Evolutionary conservation across 2,888 invertebrate genomes (phyloP), one percentile per base, ranked within the genome.

Genomic region (Elgonia sp.): DNA sequence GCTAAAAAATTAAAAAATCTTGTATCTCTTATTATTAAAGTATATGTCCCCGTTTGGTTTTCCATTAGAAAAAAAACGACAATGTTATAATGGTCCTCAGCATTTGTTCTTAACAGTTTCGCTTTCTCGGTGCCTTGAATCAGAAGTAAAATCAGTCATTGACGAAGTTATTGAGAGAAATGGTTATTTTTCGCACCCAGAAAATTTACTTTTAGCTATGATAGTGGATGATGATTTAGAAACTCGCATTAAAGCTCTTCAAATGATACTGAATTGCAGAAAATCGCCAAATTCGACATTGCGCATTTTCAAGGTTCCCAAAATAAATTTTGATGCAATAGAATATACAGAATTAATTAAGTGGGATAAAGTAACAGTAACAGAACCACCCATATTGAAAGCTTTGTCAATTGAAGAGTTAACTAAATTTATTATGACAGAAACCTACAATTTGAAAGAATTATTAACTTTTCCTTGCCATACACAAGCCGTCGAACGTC

Each of bases 111-210:
- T 72, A 18, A 67, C 72, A 14, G 14, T 80, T 46, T 75, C 62
- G 0, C 62, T 70, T 29, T 82, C 82, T n/a, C n/a, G 76, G 18
- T 37, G 5, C 39, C 69, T 84, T 62, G 55, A 70, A 6, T 8
- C 62, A 37, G 40, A 60, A 18, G 55, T 79, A 0, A 90, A 90
- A 81, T 87, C 90, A 70, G 63, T 79, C 0, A 46, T 84, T 40
- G 55, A 69, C 53, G 69, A 84, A 39, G 86, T 83, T 20, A 88
- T 88, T n/a, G 53, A 83, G 42, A 39, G 82, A 39, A 86, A 88
- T 60, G 63, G 20, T 14, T 86, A 76, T 46, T 86, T 83, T 65
- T 75, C 57, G 16, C 73, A 86, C 20, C 37, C 76, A 2, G 88
- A 82, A 82, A 77, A 82, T 63, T n/a, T 88, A 7, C 20, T 85